These are phyloP conservation scores for Neodontobutis hainanensis DNA, from an alignment of 2,113 vertebrate species.

Conservation along the genomic window DNA sequence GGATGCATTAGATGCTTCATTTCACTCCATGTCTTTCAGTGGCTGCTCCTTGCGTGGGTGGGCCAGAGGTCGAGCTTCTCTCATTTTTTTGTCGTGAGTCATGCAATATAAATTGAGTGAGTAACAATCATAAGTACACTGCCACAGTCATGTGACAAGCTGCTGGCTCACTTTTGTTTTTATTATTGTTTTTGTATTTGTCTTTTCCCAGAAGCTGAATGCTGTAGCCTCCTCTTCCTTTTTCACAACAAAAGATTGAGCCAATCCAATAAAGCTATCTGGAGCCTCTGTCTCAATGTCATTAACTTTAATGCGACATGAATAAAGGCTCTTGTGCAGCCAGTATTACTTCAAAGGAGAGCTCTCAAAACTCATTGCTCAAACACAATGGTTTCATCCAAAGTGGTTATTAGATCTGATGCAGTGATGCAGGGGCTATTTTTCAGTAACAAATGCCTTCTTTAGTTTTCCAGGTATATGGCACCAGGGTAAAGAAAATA, in stretches of 20 bases:
- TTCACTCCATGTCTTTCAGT: neutral
- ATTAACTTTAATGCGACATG: constrained; percentile 42
- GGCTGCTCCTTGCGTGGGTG: neutral
- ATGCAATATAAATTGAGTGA: constrained; percentile 10
- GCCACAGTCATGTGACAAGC: neutral
- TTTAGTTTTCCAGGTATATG: constrained; percentile 33
- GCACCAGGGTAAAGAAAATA: constrained; percentile 13
- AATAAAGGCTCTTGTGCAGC: constrained; percentile 33
- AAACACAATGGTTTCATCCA: constrained; percentile 6
- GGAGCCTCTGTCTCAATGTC: constrained; percentile 27
- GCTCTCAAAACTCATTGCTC: constrained; percentile 21
- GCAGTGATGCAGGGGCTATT: constrained; percentile 29
- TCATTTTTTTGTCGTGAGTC: constrained; percentile 15
- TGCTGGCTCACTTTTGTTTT: neutral
- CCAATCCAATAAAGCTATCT: constrained; percentile 38
- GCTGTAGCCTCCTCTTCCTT: constrained; percentile 13
- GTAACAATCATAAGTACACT: neutral
- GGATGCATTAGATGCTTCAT: neutral
- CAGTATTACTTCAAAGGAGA: constrained; percentile 24
- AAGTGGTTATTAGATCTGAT: constrained; percentile 16
- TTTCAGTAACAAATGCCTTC: constrained; percentile 11
- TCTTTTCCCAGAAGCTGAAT: constrained; percentile 17
- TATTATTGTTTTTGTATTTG: neutral
- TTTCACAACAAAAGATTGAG: constrained; percentile 22
- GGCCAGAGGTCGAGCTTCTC: constrained; percentile 1